Evolutionary conservation across 2,113 vertebrate species (phyloP), one percentile per base, ranked within the genome.

Genomic region (Myiozetetes cayanensis): DNA sequence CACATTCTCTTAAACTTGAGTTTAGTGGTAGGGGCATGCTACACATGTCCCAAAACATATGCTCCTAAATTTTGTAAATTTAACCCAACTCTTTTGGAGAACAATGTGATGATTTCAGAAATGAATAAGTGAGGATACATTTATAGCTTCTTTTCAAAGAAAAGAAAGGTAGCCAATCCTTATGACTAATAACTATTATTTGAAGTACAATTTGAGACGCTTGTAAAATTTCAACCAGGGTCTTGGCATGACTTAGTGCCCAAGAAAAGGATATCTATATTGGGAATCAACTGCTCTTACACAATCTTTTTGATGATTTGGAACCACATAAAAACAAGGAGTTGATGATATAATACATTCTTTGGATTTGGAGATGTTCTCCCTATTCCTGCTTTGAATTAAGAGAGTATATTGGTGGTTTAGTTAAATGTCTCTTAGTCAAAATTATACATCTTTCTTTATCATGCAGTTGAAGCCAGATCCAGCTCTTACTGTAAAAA

Each of bases 121-220:
- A 78, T 73, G 74, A 89, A 80, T 91, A 95, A 89, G 93, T 19
- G 52, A 85, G 82, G 93, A 70, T 89, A 82, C 82, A 96, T 97
- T 94, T 95, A 95, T 95, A 95, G 81, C 41, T 82, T 78, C 62
- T 95, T 96, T 97, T 94, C 81, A 96, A 87, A 95, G 95, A 93
- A 94, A 94, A 94, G 95, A 94, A 94, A 97, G 94, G 93, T 97
- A 91, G 95, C 96, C 95, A 95, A 97, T 89, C 80, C 85, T 95
- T 95, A 95, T 96, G 94, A 96, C 91, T 95, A 96, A 97, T 82
- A 93, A 85, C 73, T 84, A 85, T 93, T 95, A 95, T 96, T 96
- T 95, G 93, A 95, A 97, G 91, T 94, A 93, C 84, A 89, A 91
- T 95, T 13, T 87, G 87, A 95, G 91, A 82, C 31, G 2, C 74